Evolutionary conservation across 2,888 invertebrate genomes (phyloP).

Genomic region (Latrodectus elegans): DNA sequence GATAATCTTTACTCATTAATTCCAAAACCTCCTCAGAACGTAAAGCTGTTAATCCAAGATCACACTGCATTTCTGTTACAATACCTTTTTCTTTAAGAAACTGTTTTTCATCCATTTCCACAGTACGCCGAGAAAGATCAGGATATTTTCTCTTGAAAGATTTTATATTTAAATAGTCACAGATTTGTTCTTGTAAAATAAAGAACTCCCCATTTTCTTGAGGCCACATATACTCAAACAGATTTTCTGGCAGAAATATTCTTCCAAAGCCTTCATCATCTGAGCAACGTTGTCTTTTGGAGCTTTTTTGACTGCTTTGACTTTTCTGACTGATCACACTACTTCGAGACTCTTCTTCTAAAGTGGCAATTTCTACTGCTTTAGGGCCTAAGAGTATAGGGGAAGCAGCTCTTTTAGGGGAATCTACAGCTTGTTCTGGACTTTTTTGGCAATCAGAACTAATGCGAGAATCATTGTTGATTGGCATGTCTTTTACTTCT

Average conservation of each 20-base stretch:
- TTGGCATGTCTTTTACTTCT: neutral
- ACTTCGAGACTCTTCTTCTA: conserved; percentile 36
- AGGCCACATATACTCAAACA: conserved; percentile 97
- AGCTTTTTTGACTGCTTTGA: conserved; percentile 65
- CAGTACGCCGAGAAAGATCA: conserved; percentile 86
- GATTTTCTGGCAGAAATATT: conserved; percentile 82
- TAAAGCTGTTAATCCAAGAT: conserved; percentile 93
- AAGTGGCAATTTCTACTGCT: neutral
- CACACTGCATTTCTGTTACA: conserved; percentile 91
- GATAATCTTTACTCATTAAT: conserved; percentile 87
- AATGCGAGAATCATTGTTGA: neutral
- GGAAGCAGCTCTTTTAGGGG: neutral
- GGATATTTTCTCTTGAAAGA: conserved; percentile 97
- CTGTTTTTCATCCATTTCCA: conserved; percentile 93
- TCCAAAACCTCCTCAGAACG: conserved; percentile 94
- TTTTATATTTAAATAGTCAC: conserved; percentile 93
- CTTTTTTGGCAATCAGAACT: neutral
- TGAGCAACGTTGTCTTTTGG: conserved; percentile 49
- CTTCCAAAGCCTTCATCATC: conserved; percentile 54
- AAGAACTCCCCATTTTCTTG: conserved; percentile 73
- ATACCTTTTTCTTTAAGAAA: conserved; percentile 87
- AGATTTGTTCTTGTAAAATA: conserved; percentile 91
- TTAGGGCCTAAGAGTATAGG: neutral
- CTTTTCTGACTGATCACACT: conserved; percentile 52
- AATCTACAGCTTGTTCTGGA: neutral